Evolutionary conservation across 2,797 vertebrate species (phyloP).

Genomic region (Hydrophis major): DNA sequence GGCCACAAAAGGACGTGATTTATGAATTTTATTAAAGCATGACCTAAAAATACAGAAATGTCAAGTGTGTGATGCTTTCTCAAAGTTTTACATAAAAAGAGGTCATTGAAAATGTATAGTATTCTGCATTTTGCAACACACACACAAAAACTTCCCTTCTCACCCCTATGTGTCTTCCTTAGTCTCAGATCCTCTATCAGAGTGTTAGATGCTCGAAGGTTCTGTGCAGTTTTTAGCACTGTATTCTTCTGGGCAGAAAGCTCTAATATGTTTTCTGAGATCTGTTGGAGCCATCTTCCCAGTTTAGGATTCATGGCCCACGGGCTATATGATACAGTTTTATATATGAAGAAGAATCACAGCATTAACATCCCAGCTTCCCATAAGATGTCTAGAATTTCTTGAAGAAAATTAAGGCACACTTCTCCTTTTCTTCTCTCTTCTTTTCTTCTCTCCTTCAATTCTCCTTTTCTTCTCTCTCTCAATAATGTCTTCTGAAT

Average conservation of each 20-base stretch:
- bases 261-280: neutral
- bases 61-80: neutral
- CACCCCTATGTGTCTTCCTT: neutral
- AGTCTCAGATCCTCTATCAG: neutral
- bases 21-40: neutral
- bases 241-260: neutral
- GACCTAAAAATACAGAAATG: neutral
- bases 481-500: neutral
- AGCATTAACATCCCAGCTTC: neutral
- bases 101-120: neutral
- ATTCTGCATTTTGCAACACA: neutral
- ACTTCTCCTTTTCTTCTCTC: neutral
- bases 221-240: neutral
- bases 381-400: neutral
- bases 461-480: neutral
- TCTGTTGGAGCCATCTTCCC: neutral
- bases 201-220: neutral
- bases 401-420: neutral
- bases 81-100: neutral
- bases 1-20: neutral
- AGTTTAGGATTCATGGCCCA: neutral
- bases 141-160: neutral
- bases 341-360: neutral
- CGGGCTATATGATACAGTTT: neutral
- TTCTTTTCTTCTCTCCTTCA: neutral